Evolutionary conservation across 2,113 vertebrate species (phyloP).

Genomic region (Fregata magnificens): DNA sequence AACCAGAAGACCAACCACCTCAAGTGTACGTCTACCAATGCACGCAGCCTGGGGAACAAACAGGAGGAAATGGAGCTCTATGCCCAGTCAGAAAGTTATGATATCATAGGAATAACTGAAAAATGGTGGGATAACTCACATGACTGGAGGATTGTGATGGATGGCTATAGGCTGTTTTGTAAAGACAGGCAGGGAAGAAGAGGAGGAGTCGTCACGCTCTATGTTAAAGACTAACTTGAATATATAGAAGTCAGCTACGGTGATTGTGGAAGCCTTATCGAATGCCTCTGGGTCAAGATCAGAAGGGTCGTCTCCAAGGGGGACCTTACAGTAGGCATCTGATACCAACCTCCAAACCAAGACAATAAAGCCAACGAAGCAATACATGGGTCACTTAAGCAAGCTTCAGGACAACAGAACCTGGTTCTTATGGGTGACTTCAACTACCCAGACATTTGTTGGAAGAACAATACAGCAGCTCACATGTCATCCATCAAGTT

Average conservation of each 20-base stretch:
- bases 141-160: neutral
- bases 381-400: neutral
- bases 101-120: neutral
- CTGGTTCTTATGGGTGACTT: neutral
- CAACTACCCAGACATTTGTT: neutral
- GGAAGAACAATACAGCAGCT: neutral
- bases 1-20: neutral
- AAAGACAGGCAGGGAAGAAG: neutral
- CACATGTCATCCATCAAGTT: neutral
- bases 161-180: neutral
- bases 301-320: no score
- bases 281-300: neutral
- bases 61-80: neutral
- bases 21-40: neutral
- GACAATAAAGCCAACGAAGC: neutral
- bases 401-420: neutral
- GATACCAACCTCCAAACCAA: neutral
- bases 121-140: neutral
- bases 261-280: accelerated
- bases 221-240: neutral
- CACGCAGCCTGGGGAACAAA: neutral
- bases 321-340: no score
- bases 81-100: neutral
- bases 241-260: neutral
- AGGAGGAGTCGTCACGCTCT: neutral